Evolutionary conservation across 1,140 invertebrate species (phyloP), one percentile per base, ranked within the genome.

Genomic region (Drosophila mojavensis): DNA sequence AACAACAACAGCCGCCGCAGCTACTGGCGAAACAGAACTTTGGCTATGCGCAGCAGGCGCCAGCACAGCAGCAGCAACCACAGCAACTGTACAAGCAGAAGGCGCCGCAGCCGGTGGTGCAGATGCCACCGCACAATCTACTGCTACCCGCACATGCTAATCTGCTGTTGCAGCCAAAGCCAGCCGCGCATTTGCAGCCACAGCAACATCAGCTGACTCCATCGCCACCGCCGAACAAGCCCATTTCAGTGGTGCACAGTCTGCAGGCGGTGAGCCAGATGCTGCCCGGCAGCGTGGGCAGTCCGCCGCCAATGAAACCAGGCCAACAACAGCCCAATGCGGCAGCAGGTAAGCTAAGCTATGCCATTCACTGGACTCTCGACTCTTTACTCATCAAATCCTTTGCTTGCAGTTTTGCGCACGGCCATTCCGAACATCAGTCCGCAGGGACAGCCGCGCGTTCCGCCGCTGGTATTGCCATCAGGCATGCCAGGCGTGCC

Each of bases 401-500:
- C n/a, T 50, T 74, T 50, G 5, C 1, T 67, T 68, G 0, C 68
- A 90, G 78, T 81, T 15, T 15, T 88, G 48, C 93, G 95, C 51
- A 94, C 95, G 90, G 93, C 92, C 33, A 93, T 94, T 26, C 94
- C 94, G 6, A 91, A 94, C 26, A 93, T 94, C 78, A 94, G 94
- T 92, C 95, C 95, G 10, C 94, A 95, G 89, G 93, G 94, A 24
- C 95, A 95, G 91, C 92, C 94, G 11, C 90, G 93, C n/a, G 79
- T 90, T 1, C 94, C 77, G 91, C 79, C 90, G 0, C 93, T 93
- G 76, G 92, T 93, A 69, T 84, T 94, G 67, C 94, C 93, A 47
- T 86, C 93, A 11, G 94, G 93, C 5, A 93, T 95, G 70, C 93
- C 94, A 3, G 79, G 76, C 64, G 77, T 86, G 93, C 95, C 60